phyloP scores from a whole-genome alignment of 2,888 invertebrate species.

The Amphipyra berbera region DNA sequence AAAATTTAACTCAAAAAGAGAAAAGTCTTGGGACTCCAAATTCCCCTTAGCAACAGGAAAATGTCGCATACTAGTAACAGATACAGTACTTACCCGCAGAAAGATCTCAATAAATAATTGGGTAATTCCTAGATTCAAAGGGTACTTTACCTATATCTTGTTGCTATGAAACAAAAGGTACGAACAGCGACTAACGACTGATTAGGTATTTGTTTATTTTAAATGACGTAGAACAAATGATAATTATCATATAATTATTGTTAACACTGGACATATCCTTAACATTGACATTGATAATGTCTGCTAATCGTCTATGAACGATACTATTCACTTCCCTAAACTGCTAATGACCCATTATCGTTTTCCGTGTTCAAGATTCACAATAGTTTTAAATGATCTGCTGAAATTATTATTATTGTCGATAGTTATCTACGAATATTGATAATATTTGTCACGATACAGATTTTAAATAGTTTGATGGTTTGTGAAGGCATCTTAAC shows the following conservation, averaged over 20 bases:
- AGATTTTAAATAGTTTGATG: conserved; percentile 12
- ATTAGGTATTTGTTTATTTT: conserved; percentile 30
- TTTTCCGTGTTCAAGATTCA: conserved; percentile 21
- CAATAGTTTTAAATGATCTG: conserved; percentile 14
- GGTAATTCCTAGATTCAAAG: conserved; percentile 13
- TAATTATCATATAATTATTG: conserved; percentile 30
- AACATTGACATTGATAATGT: conserved; percentile 52
- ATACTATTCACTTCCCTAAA: conserved; percentile 34
- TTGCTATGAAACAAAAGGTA: conserved; percentile 38
- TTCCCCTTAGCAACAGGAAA: not conserved
- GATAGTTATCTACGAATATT: not conserved
- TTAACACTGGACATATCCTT: conserved; percentile 34
- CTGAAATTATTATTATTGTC: not conserved
- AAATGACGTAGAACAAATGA: conserved; percentile 11
- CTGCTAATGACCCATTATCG: conserved; percentile 35
- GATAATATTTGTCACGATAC: not conserved
- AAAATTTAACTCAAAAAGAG: not conserved
- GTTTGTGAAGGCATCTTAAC: not conserved
- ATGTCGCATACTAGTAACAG: conserved; percentile 5
- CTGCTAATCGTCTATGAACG: conserved; percentile 16
- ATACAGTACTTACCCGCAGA: not conserved
- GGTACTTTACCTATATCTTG: conserved; percentile 32
- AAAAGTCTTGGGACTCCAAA: not conserved
- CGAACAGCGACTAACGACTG: conserved; percentile 27
- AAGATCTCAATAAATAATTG: conserved; percentile 6